Base-by-base conservation (phyloP, 2,113 vertebrate genomes). In the Caracal caracal region DNA sequence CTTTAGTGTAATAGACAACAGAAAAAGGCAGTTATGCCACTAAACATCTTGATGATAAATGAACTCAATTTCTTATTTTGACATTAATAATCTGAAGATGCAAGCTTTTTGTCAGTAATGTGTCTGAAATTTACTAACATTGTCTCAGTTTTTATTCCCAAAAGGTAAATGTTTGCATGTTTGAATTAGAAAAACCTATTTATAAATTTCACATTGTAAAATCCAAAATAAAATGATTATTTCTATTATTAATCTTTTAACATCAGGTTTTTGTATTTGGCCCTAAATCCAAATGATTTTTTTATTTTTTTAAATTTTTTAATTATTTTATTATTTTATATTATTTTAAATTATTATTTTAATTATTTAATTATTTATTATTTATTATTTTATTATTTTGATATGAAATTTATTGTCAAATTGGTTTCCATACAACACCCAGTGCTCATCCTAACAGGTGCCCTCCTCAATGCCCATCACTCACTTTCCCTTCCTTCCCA, bases 21-120 rank as follows among this genome's bases (percentile, higher is more conserved):
- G 15, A 22, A 0, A 70, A 94, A 80, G 61, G 2, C 59, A 81
- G 5, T 85, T 53, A n/a, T 10, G 19, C 11, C 53, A n/a, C 88
- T 88, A 76, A 76, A 56, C 37, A 30, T 88, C 35, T 76, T 84
- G 70, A 78, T 92, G 65, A 88, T 33, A 90, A 90, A 63, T 90
- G 43, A 88, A 81, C 40, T 84, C 24, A 59, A 12, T 65, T 30
- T 94, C 53, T 82, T 83, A 83, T 59, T 71, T 90, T 95, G 59
- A 47, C 35, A 92, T 33, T n/a, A 85, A 7, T 71, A 81, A 95
- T 88, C 24, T 78, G 28, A 28, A 79, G 43, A 24, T 61, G 11
- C 3, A 83, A 91, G 19, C 10, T 56, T 15, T 65, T 93, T 82
- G 28, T 68, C 40, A 75, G 73, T 43, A 59, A 30, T 10, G 35